Percentiles rank a stretch among this genome's conserved stretches.
Evolutionary conservation across 2,888 invertebrate genomes (phyloP).

Genomic region (Epinotia bilunana): DNA sequence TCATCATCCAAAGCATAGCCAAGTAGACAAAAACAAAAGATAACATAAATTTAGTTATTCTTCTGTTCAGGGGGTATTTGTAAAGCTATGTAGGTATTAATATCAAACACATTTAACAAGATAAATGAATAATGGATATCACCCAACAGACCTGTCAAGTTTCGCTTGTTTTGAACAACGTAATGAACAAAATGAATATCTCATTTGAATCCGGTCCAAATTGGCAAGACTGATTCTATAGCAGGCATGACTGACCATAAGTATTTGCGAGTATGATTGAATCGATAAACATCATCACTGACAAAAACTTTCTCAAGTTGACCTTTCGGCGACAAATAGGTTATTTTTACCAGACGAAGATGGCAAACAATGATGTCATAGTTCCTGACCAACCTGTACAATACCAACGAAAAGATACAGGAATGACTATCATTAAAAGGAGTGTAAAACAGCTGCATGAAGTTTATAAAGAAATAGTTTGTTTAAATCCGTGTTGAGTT

Average conservation of each 20-base stretch:
- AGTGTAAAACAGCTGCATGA: neutral
- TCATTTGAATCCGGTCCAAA: constrained; percentile 14
- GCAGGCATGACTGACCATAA: neutral
- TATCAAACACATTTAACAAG: neutral
- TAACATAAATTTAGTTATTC: neutral
- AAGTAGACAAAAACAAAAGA: constrained; percentile 1
- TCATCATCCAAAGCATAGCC: constrained; percentile 8
- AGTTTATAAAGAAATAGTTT: neutral
- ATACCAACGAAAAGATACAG: neutral
- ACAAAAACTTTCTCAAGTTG: too few species aligned
- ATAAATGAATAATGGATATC: constrained; percentile 8
- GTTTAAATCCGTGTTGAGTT: neutral
- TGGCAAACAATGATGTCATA: constrained; percentile 28
- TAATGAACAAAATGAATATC: constrained; percentile 12
- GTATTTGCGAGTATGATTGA: neutral
- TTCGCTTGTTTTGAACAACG: constrained; percentile 11
- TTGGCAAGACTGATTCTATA: constrained; percentile 14
- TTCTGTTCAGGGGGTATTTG: neutral
- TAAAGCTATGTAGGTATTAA: too few species aligned
- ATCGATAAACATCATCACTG: constrained; percentile 1
- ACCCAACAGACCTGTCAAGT: constrained; percentile 4
- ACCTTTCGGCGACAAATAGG: constrained; percentile 30
- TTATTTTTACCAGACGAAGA: constrained; percentile 34
- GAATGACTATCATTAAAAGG: neutral
- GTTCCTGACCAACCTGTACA: neutral